These are phyloP conservation scores for Steinernema scapterisci DNA, from an alignment of 2,888 invertebrate genomes.

Conservation along the genomic window DNA sequence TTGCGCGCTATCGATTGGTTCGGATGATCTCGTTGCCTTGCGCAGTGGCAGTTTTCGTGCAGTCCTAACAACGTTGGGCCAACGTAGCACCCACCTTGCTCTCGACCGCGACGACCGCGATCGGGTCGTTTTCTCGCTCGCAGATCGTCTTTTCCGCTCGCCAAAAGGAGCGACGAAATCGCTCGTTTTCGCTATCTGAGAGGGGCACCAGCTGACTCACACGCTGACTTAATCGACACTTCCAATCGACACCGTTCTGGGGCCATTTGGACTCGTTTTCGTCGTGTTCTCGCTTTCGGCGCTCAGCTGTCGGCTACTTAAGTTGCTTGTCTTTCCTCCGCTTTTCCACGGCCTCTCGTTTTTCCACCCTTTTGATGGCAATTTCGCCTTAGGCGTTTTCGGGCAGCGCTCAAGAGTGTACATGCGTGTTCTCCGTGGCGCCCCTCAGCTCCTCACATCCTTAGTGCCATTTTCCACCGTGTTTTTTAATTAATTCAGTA, in stretches of 20 bases:
- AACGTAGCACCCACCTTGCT: background rate
- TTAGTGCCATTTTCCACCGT: slow-evolving; percentile 5
- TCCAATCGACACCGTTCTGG: background rate
- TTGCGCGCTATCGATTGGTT: background rate
- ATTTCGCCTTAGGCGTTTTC: background rate
- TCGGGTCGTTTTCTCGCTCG: background rate
- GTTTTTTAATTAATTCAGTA: slow-evolving; percentile 11
- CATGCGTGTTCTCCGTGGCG: background rate
- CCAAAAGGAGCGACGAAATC: background rate
- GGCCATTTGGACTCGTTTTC: background rate
- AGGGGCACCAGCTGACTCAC: background rate
- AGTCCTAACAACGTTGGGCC: slow-evolving; percentile 1
- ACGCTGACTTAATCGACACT: background rate
- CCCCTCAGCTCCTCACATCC: background rate
- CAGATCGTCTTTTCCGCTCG: background rate
- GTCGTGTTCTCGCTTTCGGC: background rate
- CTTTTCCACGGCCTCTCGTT: background rate
- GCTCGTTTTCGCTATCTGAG: too few species aligned
- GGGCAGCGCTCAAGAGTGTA: slow-evolving; percentile 1
- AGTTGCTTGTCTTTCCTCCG: background rate
- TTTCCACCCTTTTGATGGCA: background rate
- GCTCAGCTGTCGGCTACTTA: slow-evolving; percentile 9
- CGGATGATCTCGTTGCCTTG: background rate
- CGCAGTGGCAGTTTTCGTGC: background rate
- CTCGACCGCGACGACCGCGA: background rate